A percentile compares a stretch with the other conserved stretches of the same genome.
Conservation (phyloP, 2,797 vertebrate species). For the Eulemur albifrons region DNA sequence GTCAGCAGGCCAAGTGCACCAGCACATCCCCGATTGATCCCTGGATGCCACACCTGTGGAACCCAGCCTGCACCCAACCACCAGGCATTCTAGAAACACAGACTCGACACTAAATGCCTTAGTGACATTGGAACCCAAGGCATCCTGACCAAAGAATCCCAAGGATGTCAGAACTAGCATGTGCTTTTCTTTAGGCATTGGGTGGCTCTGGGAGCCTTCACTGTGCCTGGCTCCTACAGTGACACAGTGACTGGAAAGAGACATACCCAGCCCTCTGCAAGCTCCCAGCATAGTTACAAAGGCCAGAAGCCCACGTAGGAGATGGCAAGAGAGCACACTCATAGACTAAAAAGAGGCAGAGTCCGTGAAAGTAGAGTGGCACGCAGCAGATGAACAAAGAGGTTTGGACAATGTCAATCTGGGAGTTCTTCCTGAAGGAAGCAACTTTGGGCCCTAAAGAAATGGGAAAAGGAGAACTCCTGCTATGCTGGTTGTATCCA, state of each 20-base stretch:
- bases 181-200: not conserved
- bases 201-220: not conserved
- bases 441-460: not conserved
- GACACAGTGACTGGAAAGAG: not conserved
- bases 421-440: not conserved
- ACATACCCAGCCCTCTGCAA: not conserved
- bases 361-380: not conserved
- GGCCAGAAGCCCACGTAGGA: not conserved
- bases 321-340: not conserved
- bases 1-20: not conserved
- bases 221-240: not conserved
- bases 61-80: not conserved
- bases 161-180: not conserved
- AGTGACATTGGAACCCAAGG: not conserved
- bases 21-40: not conserved
- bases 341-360: not conserved
- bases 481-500: not conserved
- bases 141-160: not conserved
- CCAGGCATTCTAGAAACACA: not conserved
- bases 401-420: not conserved
- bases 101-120: not conserved
- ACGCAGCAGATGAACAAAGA: not conserved
- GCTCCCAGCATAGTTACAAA: not conserved
- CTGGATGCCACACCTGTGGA: not conserved
- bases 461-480: not conserved